phyloP scores from a whole-genome alignment of 1,140 invertebrate genomes.

The Eupeodes corollae region DNA sequence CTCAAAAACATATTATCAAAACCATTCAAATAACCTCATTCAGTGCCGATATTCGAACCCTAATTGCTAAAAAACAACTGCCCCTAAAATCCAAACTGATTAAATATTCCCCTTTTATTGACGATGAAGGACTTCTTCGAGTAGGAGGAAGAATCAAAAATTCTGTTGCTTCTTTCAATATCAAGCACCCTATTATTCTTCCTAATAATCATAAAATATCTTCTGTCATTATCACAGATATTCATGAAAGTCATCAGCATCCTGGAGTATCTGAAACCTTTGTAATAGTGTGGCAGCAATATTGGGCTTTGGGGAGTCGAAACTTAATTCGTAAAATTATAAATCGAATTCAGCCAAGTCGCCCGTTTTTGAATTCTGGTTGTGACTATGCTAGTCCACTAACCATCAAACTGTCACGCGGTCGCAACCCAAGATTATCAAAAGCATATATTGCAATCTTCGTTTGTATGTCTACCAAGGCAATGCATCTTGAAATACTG shows the following conservation, averaged over 20 bases:
- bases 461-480: constrained; percentile 15
- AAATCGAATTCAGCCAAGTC: constrained; percentile 7
- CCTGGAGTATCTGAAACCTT: constrained; percentile 21
- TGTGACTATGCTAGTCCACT: constrained; percentile 33
- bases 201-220: background rate
- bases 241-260: constrained; percentile 23
- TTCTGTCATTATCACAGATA: background rate
- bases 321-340: constrained; percentile 14
- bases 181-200: no score
- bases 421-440: constrained; percentile 3
- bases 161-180: no score
- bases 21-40: no score
- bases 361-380: constrained; percentile 19
- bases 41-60: no score
- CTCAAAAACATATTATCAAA: no score
- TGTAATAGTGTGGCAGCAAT: constrained; percentile 11
- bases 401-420: constrained; percentile 3
- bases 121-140: no score
- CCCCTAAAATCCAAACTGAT: no score
- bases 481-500: constrained; percentile 21
- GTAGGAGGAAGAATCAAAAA: no score
- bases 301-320: constrained; percentile 22
- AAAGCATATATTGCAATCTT: constrained; percentile 10
- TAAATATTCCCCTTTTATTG: no score
- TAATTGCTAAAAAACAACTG: no score